These are phyloP conservation scores for Hirundichthys speculiger DNA, from an alignment of 2,113 vertebrate genomes.

Conservation along the genomic window DNA sequence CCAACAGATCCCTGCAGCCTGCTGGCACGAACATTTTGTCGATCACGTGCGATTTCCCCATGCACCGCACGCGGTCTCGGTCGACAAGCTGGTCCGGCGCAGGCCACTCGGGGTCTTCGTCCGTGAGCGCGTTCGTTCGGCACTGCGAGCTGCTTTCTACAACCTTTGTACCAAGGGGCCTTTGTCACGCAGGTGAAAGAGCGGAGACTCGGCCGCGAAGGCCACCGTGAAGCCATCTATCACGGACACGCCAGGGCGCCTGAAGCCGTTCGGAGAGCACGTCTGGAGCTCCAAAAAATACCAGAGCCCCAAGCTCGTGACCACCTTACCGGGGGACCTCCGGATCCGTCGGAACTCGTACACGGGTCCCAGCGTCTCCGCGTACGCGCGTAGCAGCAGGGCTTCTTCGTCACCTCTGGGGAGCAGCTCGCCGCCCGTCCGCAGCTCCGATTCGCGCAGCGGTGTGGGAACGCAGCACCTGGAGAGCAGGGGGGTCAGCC, in stretches of 20 bases:
- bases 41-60: background rate
- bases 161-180: slow-evolving; percentile 10
- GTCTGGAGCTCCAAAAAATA: no score
- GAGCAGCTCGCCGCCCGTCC: background rate
- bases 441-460: background rate
- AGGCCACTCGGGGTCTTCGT: slow-evolving; percentile 11
- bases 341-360: background rate
- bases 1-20: background rate
- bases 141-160: slow-evolving; percentile 19
- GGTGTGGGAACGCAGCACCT: background rate
- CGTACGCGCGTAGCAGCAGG: slow-evolving; percentile 3
- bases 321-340: background rate
- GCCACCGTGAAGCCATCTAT: background rate
- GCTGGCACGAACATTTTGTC: slow-evolving; percentile 7
- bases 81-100: background rate
- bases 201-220: slow-evolving; percentile 4
- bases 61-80: background rate
- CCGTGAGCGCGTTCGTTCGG: background rate
- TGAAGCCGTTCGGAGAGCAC: no score
- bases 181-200: background rate
- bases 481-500: background rate
- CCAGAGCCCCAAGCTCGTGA: slow-evolving; percentile 1
- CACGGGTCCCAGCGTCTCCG: background rate
- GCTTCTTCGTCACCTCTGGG: slow-evolving; percentile 16
- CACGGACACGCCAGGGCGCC: background rate